Conservation (phyloP, 2,113 vertebrate species). For the Rhabdomys dilectus region DNA sequence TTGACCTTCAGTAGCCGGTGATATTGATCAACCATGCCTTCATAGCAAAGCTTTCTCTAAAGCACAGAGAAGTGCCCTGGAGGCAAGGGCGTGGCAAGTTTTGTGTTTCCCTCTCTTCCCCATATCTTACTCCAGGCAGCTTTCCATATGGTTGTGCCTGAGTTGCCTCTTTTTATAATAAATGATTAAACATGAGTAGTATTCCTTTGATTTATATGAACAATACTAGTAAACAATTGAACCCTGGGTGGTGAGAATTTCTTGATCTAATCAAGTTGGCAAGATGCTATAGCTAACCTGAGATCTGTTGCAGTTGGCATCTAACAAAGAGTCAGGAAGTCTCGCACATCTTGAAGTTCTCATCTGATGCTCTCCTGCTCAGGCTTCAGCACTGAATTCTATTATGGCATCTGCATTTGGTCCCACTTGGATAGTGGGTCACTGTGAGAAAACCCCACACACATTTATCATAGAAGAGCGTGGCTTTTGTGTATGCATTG, state of each 20-base stretch:
- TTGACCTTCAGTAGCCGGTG: neutral
- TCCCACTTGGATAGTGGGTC: neutral
- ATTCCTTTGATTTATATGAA: neutral
- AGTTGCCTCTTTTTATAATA: neutral
- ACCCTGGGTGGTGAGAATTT: neutral
- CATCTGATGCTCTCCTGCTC: neutral
- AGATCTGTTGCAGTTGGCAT: too few species aligned
- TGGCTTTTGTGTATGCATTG: too few species aligned
- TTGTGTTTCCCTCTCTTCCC: too few species aligned
- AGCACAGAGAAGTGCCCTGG: neutral
- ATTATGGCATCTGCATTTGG: neutral
- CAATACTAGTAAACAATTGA: neutral
- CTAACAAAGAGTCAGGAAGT: neutral
- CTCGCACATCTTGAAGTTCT: neutral
- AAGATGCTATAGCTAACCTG: neutral
- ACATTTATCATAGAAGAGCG: too few species aligned
- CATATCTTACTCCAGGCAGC: neutral
- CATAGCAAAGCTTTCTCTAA: neutral
- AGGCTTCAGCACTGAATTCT: neutral
- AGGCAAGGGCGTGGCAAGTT: neutral
- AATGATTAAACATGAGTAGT: neutral
- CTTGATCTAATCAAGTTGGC: neutral
- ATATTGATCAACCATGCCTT: neutral
- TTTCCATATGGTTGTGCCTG: neutral
- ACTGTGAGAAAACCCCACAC: neutral